Conservation (phyloP, 1,140 invertebrate genomes). For the Doryteuthis pealeii region DNA sequence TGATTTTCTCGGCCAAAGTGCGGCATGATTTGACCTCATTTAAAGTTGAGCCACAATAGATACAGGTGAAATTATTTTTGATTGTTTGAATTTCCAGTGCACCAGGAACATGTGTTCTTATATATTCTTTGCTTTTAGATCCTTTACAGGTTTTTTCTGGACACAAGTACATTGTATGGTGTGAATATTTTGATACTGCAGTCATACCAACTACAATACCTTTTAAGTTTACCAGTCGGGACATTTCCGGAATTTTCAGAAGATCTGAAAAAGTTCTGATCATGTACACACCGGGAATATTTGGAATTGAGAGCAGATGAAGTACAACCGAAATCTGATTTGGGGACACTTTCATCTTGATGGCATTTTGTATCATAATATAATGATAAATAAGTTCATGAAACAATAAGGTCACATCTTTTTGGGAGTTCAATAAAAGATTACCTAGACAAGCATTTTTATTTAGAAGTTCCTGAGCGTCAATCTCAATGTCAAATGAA, state of each 20-base stretch:
- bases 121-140: neutral
- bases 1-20: neutral
- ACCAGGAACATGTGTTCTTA: neutral
- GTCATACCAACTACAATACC: neutral
- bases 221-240: neutral
- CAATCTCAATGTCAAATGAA: neutral
- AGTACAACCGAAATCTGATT: slow-evolving; percentile 2
- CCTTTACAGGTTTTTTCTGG: neutral
- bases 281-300: neutral
- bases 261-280: neutral
- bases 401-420: neutral
- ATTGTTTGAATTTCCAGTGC: neutral
- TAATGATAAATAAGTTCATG: slow-evolving; percentile 3
- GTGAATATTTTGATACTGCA: neutral
- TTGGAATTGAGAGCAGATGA: neutral
- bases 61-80: neutral
- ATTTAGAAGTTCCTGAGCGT: neutral
- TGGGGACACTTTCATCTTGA: neutral
- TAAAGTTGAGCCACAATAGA: neutral
- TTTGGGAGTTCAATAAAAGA: neutral
- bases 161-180: neutral
- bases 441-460: neutral
- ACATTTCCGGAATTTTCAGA: neutral
- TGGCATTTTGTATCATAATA: neutral
- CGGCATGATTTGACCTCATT: neutral